Evolutionary conservation across 2,113 vertebrate genomes (phyloP).

Genomic region (Panurus biarmicus): DNA sequence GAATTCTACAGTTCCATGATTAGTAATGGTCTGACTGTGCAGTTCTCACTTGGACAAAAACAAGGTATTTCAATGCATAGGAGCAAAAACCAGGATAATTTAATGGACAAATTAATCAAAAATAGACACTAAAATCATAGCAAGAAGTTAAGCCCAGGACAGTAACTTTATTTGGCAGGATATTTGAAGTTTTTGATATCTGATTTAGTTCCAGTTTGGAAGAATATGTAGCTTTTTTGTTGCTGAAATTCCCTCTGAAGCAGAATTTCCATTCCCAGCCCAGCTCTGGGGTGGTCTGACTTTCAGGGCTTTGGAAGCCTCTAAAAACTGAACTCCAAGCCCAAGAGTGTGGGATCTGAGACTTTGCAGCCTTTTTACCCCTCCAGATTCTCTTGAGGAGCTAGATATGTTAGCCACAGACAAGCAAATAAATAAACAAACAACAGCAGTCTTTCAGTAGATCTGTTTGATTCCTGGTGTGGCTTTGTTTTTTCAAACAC

Average conservation of each 20-base stretch:
- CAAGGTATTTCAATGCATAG: background rate
- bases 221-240: conserved; percentile 6
- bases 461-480: background rate
- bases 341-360: background rate
- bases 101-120: background rate
- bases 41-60: background rate
- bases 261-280: conserved; percentile 38
- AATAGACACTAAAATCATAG: background rate
- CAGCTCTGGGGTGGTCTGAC: conserved; percentile 54
- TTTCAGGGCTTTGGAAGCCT: conserved; percentile 2
- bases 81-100: background rate
- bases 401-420: background rate
- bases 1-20: background rate
- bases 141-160: background rate
- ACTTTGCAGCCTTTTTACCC: background rate
- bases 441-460: conserved; percentile 8
- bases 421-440: conserved; percentile 13
- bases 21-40: background rate
- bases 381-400: background rate
- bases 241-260: conserved; percentile 39
- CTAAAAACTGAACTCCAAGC: background rate
- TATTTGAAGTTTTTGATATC: background rate
- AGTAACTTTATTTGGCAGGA: conserved; percentile 17
- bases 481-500: background rate
- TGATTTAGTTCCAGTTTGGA: conserved; percentile 37